phyloP scores from a whole-genome alignment of 2,888 invertebrate species.

The Athripsodes cinereus region DNA sequence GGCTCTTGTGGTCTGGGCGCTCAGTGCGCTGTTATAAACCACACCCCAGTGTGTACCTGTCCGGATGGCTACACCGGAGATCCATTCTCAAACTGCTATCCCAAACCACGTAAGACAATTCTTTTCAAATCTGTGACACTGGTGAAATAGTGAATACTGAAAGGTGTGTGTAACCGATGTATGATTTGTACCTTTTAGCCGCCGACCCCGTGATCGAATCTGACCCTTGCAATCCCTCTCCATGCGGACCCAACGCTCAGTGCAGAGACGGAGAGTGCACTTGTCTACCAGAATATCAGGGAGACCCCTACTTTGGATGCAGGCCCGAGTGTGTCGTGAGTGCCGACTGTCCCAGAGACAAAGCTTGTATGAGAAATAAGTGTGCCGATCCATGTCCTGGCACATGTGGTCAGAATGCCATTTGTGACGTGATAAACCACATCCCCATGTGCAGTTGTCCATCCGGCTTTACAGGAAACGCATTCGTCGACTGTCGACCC shows the following conservation, averaged over 20 bases:
- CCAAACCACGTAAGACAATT: too few relatives aligned
- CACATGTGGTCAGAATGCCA: slow-evolving; percentile 75
- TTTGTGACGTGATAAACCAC: slow-evolving; percentile 77
- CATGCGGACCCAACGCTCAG: slow-evolving; percentile 79
- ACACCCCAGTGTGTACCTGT: too few relatives aligned
- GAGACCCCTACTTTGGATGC: slow-evolving; percentile 84
- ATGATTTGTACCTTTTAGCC: too few relatives aligned
- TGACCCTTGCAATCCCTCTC: slow-evolving; percentile 70
- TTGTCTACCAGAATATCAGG: slow-evolving; percentile 84
- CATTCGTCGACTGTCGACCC: slow-evolving; percentile 71
- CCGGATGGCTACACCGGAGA: too few relatives aligned
- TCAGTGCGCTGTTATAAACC: too few relatives aligned
- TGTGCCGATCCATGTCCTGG: slow-evolving; percentile 83
- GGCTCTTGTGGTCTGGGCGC: too few relatives aligned
- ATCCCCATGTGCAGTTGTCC: slow-evolving; percentile 76
- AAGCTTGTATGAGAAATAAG: slow-evolving; percentile 77
- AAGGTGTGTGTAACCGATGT: too few relatives aligned
- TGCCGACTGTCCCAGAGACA: slow-evolving; percentile 69
- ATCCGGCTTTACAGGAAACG: slow-evolving; percentile 73
- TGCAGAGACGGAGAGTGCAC: slow-evolving; percentile 71
- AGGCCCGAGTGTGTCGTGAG: slow-evolving; percentile 79
- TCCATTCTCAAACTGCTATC: too few relatives aligned
- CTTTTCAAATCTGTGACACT: too few relatives aligned
- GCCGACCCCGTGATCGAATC: slow-evolving; percentile 34
- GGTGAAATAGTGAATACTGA: too few relatives aligned